phyloP scores from a whole-genome alignment of 2,797 vertebrate species.

The Chaetophractus vellerosus region DNA sequence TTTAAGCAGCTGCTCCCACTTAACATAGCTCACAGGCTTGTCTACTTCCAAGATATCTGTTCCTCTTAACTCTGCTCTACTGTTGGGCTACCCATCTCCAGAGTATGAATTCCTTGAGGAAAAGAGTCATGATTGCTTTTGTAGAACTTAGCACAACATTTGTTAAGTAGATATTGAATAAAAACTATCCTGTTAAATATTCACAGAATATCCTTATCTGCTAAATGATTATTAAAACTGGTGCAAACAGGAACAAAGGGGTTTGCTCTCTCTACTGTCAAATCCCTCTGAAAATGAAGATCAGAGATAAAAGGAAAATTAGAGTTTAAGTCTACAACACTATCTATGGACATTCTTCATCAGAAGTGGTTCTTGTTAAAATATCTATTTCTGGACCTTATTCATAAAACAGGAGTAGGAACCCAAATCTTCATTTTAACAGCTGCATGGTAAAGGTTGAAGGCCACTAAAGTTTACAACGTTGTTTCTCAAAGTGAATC shows the following conservation, averaged over 20 bases:
- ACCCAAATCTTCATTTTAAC: background rate
- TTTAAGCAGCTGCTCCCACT: background rate
- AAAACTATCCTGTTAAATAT: background rate
- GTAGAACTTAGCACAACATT: background rate
- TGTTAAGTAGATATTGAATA: background rate
- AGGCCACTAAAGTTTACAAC: fast-evolving
- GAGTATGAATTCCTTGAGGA: background rate
- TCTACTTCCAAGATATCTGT: background rate
- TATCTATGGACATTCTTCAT: background rate
- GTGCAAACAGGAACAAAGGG: background rate
- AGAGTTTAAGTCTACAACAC: background rate
- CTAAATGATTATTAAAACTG: background rate
- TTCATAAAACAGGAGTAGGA: background rate
- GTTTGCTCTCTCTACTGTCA: too few species aligned
- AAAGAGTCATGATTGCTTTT: background rate
- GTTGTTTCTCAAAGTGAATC: too few species aligned
- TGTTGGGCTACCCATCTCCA: background rate
- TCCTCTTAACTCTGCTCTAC: background rate
- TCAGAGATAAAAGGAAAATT: background rate
- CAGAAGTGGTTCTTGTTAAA: background rate
- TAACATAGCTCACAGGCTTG: fast-evolving
- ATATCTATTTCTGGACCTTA: background rate
- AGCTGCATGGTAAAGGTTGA: background rate
- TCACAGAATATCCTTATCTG: background rate
- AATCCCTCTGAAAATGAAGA: background rate